Conservation (phyloP, 2,888 invertebrate genomes). For the Cataglyphis cursor region DNA sequence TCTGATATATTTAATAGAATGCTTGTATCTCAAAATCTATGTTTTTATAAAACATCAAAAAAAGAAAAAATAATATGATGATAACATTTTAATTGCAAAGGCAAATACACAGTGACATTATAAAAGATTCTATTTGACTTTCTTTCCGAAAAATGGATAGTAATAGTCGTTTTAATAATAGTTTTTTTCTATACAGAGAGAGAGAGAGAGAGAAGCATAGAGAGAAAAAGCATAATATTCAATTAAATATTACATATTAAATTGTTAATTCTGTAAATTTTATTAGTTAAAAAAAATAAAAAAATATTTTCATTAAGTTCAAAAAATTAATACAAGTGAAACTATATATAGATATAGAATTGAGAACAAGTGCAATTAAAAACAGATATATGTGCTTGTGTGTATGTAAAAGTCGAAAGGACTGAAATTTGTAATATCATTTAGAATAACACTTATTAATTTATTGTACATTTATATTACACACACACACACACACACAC, state of each 20-base stretch:
- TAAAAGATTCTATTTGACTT: not conserved
- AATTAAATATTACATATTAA: not conserved
- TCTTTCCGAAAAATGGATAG: not conserved
- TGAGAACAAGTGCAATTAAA: not conserved
- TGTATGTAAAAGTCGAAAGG: not conserved
- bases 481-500: not conserved
- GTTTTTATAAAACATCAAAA: not conserved
- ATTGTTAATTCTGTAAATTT: not conserved
- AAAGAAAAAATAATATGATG: not conserved
- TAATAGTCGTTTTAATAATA: not conserved
- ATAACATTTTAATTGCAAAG: not conserved
- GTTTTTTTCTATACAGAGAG: not conserved
- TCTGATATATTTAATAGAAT: not conserved
- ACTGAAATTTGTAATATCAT: not conserved
- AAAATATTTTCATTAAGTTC: not conserved
- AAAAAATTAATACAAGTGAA: not conserved
- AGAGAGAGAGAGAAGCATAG: too few species aligned
- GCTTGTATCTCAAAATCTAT: not conserved
- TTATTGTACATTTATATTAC: not conserved
- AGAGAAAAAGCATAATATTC: not conserved
- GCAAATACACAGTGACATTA: not conserved
- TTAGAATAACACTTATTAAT: slow-evolving; percentile 1
- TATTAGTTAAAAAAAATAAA: not conserved
- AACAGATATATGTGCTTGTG: not conserved
- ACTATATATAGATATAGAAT: not conserved